Evolutionary conservation across 92 coral and sea anemone species (phyloP), one percentile per base, ranked within the genome.

Genomic region (Phenganax stokvisi): DNA sequence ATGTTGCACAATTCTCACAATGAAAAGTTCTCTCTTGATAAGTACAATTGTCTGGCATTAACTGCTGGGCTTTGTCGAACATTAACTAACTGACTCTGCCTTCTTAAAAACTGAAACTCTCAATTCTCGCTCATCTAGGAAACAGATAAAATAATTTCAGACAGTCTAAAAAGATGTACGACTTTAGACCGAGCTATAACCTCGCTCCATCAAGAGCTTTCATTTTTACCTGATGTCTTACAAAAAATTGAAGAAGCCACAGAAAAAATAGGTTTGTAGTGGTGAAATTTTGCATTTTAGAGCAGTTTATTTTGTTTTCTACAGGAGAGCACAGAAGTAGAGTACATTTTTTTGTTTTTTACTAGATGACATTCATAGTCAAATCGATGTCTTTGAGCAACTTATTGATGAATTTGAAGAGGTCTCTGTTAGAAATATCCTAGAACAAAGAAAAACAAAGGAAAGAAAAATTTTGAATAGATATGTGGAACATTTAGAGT

Each of bases 401-500:
- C 86, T 92, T 66, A 80, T 96, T 86, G 31, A 90, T 62, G 98
- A 96, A 20, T 87, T 87, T 52, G 98, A 96, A 76, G 98, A 94
- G 29, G 92, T 89, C 68, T 89, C 97, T 71, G 97, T 90, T 57
- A 86, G 85, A 65, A 74, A 87, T 86, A 56, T 86, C 81, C 64
- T 90, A 8, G 97, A 96, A 78, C 87, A 92, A 74, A 87, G 93
- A 16, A 96, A 92, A 75, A 78, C 97, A 56, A 87, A 90, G 15
- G 92, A 96, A 55, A 87, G 85, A 47, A 89, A 89, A 31, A 90
- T 92, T 76, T 85, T 96, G 60, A 85, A 89, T 76, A 85, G 89
- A 92, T 67, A 92, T 6, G 92, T 87, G 77, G 96, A 96, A 71
- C 91, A 83, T 56, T 85, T 89, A 76, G 97, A 92, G 99, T 96